These are phyloP conservation scores for Semotilus atromaculatus DNA, from an alignment of 2,797 vertebrate genomes.

Conservation along the genomic window DNA sequence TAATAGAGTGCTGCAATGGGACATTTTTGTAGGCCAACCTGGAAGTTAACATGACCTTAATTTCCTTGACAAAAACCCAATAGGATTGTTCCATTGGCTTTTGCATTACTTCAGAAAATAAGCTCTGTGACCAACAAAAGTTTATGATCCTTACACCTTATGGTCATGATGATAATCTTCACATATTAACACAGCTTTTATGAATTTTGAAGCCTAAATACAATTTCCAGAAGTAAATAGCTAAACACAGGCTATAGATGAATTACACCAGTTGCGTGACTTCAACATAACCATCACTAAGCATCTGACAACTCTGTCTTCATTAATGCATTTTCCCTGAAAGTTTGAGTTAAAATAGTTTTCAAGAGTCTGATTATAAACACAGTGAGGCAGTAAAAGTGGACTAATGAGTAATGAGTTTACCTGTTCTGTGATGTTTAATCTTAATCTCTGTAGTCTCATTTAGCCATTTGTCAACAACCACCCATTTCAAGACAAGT, in stretches of 20 bases:
- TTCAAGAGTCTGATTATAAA: neutral
- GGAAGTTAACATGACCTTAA: neutral
- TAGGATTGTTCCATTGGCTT: neutral
- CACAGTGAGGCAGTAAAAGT: neutral
- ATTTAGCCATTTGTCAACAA: too few relatives aligned
- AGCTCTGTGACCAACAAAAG: neutral
- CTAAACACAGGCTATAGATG: neutral
- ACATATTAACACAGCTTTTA: neutral
- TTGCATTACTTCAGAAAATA: neutral
- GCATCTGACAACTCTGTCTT: neutral
- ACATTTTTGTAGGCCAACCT: neutral
- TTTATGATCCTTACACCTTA: neutral
- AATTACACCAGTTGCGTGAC: neutral
- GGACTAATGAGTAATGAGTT: neutral
- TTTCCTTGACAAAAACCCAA: neutral
- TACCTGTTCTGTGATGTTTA: neutral
- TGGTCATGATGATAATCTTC: neutral
- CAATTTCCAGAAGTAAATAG: neutral
- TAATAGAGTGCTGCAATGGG: neutral
- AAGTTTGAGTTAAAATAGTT: neutral
- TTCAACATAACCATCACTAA: neutral
- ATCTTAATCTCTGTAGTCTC: neutral
- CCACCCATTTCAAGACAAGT: too few relatives aligned
- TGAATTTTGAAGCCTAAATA: neutral
- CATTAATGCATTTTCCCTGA: neutral